phyloP scores from a whole-genome alignment of 1,140 invertebrate genomes.

The Ceratosolen solmsi region DNA sequence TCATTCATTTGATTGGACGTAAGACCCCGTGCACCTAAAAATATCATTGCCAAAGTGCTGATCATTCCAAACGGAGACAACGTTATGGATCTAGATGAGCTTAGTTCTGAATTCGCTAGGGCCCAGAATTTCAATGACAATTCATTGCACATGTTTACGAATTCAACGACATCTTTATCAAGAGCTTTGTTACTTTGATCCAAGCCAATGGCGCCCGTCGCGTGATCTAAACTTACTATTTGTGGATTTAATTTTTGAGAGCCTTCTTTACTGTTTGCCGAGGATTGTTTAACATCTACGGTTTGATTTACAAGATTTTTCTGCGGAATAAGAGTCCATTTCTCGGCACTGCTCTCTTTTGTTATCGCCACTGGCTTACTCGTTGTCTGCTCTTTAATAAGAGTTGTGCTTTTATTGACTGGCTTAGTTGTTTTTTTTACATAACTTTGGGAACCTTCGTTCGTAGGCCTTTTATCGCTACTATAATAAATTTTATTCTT shows the following conservation, averaged over 20 bases:
- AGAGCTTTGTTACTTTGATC: slow-evolving; percentile 82
- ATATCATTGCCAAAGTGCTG: slow-evolving; percentile 89
- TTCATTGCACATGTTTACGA: slow-evolving; percentile 86
- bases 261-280: slow-evolving; percentile 47
- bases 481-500: slow-evolving; percentile 48
- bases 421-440: slow-evolving; percentile 41
- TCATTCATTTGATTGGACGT: slow-evolving; percentile 93
- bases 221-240: slow-evolving; percentile 59
- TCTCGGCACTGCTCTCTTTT: slow-evolving; percentile 53
- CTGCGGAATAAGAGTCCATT: slow-evolving; percentile 67
- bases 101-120: slow-evolving; percentile 80
- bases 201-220: slow-evolving; percentile 74
- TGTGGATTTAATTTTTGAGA: slow-evolving; percentile 53
- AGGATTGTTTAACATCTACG: slow-evolving; percentile 37
- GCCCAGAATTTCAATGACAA: slow-evolving; percentile 87
- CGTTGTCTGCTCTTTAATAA: slow-evolving; percentile 29
- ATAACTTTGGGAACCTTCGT: slow-evolving; percentile 14
- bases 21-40: slow-evolving; percentile 87
- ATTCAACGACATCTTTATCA: slow-evolving; percentile 80
- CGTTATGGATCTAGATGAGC: slow-evolving; percentile 83
- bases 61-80: slow-evolving; percentile 89
- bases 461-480: slow-evolving; percentile 17
- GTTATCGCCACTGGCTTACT: neutral
- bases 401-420: slow-evolving; percentile 12
- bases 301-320: slow-evolving; percentile 57